phyloP scores from a whole-genome alignment of 2,797 vertebrate genomes.

The Denticeps clupeoides region DNA sequence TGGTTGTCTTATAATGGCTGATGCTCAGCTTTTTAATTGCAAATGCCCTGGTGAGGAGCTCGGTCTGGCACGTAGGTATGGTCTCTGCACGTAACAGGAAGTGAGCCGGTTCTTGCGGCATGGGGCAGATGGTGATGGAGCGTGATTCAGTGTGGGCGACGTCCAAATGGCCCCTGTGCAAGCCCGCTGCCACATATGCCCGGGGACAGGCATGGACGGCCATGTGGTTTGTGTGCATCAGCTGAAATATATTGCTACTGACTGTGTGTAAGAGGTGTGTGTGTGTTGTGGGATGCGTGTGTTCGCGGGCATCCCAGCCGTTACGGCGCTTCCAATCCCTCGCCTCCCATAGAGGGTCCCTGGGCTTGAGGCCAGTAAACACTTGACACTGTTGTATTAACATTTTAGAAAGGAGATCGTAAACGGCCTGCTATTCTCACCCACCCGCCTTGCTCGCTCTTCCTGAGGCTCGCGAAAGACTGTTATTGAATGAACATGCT shows the following conservation, averaged over 20 bases:
- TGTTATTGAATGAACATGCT: no score
- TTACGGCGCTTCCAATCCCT: slow-evolving; percentile 8
- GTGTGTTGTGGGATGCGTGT: neutral
- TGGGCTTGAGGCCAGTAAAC: slow-evolving; percentile 9
- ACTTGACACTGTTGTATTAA: slow-evolving; percentile 18
- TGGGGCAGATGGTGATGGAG: slow-evolving; percentile 50
- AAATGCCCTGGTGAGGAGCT: neutral
- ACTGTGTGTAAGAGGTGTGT: no score
- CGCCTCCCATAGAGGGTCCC: neutral
- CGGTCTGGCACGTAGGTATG: neutral
- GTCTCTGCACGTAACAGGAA: neutral
- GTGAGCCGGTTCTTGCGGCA: neutral
- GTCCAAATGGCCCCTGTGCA: slow-evolving; percentile 42
- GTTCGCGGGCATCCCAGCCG: neutral
- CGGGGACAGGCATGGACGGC: neutral
- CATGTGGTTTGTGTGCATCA: neutral
- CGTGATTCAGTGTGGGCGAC: slow-evolving; percentile 40
- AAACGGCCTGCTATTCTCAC: no score
- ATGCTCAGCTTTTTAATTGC: neutral
- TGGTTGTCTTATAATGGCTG: neutral
- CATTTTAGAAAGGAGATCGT: slow-evolving; percentile 11
- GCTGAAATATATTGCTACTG: no score
- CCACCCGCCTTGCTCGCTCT: no score
- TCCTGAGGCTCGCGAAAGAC: no score
- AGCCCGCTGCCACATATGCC: slow-evolving; percentile 25